These are phyloP conservation scores for Pampusana beccarii DNA, from an alignment of 2,113 vertebrate species.

Conservation along the genomic window DNA sequence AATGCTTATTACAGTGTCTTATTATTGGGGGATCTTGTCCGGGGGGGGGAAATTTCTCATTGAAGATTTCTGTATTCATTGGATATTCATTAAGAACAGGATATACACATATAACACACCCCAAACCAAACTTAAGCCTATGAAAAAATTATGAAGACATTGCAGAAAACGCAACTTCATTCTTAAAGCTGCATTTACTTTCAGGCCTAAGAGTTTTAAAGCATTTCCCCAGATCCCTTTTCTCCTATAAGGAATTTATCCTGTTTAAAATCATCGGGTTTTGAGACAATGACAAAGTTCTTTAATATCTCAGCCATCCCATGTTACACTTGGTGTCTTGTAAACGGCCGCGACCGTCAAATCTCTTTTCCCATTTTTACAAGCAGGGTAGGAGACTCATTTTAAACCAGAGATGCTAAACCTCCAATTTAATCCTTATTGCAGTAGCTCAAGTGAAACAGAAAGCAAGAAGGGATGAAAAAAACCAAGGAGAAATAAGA, in stretches of 20 bases:
- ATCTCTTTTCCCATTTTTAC: neutral
- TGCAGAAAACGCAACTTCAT: too few species aligned
- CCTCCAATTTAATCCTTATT: neutral
- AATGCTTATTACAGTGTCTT: neutral
- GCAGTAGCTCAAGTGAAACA: neutral
- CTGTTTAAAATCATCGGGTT: neutral
- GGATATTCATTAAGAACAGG: neutral
- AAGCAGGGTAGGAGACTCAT: neutral
- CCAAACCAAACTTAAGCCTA: neutral
- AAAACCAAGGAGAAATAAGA: neutral
- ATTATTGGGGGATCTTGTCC: too few species aligned
- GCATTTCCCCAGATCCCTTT: neutral
- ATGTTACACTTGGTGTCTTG: too few species aligned
- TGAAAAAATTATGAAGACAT: neutral
- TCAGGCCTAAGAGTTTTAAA: neutral
- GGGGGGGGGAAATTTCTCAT: too few species aligned
- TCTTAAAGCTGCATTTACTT: too few species aligned
- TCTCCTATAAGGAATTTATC: neutral
- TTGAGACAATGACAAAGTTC: neutral
- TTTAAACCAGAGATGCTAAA: neutral
- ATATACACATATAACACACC: neutral
- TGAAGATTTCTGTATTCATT: too few species aligned
- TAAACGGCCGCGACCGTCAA: too few species aligned
- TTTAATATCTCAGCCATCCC: neutral
- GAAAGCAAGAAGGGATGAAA: too few species aligned